Conservation (phyloP, 2,888 invertebrate species). For the Hirudinaria manillensis region DNA sequence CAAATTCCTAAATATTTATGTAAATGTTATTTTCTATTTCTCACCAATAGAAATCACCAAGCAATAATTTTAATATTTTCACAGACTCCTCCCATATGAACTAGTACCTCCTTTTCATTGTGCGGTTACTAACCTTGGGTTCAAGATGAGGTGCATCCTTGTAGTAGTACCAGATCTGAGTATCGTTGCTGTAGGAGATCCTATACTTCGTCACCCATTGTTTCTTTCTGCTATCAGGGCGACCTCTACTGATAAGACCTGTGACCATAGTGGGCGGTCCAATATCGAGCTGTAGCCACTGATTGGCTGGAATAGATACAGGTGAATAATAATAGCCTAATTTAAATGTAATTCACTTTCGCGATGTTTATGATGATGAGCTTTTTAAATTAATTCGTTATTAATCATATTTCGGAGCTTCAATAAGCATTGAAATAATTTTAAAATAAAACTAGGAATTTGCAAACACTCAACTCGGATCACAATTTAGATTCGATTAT, state of each 20-base stretch:
- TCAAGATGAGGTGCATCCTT: conserved; percentile 58
- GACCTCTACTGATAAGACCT: conserved; percentile 57
- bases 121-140: conserved; percentile 52
- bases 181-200: conserved; percentile 58
- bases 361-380: no score
- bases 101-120: neutral
- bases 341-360: neutral
- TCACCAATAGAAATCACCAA: no score
- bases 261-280: conserved; percentile 58
- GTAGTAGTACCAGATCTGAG: conserved; percentile 57
- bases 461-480: no score
- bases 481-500: no score
- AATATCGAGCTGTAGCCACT: conserved; percentile 59
- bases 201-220: conserved; percentile 58
- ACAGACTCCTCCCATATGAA: no score
- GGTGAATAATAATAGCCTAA: neutral
- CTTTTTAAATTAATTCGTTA: no score
- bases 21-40: neutral
- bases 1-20: conserved; percentile 47
- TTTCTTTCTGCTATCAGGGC: conserved; percentile 55
- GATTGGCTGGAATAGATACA: conserved; percentile 49
- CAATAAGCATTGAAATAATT: no score
- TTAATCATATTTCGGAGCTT: no score
- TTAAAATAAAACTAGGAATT: no score
- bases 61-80: no score